These are phyloP conservation scores for Drosophila equinoxialis DNA, from an alignment of 1,140 invertebrate species.

Conservation along the genomic window DNA sequence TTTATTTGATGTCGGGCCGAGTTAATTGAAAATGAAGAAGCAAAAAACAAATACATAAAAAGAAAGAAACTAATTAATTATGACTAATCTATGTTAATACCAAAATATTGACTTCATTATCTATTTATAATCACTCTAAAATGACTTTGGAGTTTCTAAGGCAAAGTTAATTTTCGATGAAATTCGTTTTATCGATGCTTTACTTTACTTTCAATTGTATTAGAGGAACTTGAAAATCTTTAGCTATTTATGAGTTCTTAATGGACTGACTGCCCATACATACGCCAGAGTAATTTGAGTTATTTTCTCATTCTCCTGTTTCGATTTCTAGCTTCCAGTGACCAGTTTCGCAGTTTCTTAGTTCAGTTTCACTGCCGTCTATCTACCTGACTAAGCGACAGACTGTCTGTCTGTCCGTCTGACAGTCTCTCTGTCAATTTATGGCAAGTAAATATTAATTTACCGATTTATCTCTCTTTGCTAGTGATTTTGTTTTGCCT, in stretches of 20 bases:
- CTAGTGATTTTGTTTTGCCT: slow-evolving; percentile 73
- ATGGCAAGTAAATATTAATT: slow-evolving; percentile 75
- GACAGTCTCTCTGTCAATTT: slow-evolving; percentile 52
- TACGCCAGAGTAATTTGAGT: not conserved
- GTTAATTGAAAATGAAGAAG: slow-evolving; percentile 55
- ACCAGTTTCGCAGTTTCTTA: slow-evolving; percentile 50
- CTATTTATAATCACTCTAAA: no score
- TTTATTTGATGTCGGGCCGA: slow-evolving; percentile 26
- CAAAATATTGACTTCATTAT: no score
- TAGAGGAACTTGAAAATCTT: not conserved
- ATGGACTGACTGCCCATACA: not conserved
- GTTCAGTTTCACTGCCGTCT: slow-evolving; percentile 13
- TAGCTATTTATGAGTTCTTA: not conserved
- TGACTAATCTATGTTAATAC: no score
- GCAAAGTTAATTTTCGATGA: no score
- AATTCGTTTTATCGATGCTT: no score
- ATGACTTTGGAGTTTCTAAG: no score
- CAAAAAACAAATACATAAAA: not conserved
- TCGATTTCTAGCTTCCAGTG: not conserved
- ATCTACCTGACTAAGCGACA: not conserved
- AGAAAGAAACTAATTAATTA: no score
- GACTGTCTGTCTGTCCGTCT: slow-evolving; percentile 20
- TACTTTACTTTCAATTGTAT: no score
- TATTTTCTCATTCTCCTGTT: not conserved
- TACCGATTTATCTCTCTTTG: slow-evolving; percentile 56